A percentile compares a stretch with the other conserved stretches of the same genome.
Conservation (phyloP, 2,797 vertebrate genomes). For the Peromyscus eremicus region DNA sequence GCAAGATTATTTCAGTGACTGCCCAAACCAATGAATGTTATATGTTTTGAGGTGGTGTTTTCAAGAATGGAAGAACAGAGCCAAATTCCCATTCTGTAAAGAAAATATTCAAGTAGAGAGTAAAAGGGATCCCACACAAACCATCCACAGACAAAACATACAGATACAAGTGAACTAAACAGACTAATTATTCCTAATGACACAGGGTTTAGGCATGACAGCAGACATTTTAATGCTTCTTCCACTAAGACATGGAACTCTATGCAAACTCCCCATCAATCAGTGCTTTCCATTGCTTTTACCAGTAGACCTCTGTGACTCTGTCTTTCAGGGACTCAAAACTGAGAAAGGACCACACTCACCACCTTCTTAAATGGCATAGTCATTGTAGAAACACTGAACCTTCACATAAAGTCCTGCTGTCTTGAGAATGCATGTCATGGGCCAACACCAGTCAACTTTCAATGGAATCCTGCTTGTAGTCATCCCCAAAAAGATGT, state of each 20-base stretch:
- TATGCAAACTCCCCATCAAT: background rate
- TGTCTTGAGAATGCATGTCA: background rate
- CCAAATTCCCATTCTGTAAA: conserved; percentile 7
- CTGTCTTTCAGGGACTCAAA: background rate
- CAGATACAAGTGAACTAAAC: background rate
- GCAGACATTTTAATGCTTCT: background rate
- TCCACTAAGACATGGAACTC: background rate
- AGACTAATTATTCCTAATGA: background rate
- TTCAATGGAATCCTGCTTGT: background rate
- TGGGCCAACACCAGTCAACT: background rate
- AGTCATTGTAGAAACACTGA: background rate
- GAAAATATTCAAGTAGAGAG: background rate
- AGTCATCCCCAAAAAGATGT: background rate
- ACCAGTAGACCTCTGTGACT: background rate
- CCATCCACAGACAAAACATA: background rate
- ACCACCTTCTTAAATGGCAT: background rate
- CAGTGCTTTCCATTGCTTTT: background rate
- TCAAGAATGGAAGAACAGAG: background rate
- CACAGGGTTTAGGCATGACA: background rate
- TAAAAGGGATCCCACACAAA: background rate
- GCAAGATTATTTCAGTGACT: background rate
- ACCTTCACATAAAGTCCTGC: background rate
- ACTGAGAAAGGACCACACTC: background rate
- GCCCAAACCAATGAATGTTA: background rate
- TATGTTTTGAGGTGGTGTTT: background rate